phyloP scores from a whole-genome alignment of 2,113 vertebrate species.

The Tenrec ecaudatus region DNA sequence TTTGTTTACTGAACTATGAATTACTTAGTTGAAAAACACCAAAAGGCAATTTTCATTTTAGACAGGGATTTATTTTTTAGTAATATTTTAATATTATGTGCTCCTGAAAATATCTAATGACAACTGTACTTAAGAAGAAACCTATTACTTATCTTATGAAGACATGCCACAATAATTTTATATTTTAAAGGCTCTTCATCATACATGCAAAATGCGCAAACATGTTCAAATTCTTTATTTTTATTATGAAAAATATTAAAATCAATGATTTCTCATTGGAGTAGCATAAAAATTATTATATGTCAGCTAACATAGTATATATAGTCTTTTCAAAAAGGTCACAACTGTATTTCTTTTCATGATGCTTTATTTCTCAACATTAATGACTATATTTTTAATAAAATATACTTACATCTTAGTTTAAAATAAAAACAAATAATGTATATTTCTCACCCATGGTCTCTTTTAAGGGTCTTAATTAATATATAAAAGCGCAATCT shows the following conservation, averaged over 20 bases:
- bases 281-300: background rate
- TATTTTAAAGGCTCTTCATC: too few relatives aligned
- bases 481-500: background rate
- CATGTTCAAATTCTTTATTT: background rate
- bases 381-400: background rate
- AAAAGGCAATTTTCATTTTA: background rate
- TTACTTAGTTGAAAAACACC: background rate
- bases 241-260: background rate
- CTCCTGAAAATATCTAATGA: background rate
- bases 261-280: background rate
- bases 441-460: too few relatives aligned
- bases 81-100: background rate
- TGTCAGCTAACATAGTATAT: background rate
- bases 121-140: slow-evolving; percentile 12
- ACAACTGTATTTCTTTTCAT: background rate
- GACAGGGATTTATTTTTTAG: background rate
- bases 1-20: background rate
- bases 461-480: background rate
- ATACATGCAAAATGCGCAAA: background rate
- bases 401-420: background rate
- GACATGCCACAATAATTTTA: background rate
- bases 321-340: background rate
- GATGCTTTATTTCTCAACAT: background rate
- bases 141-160: background rate
- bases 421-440: too few relatives aligned